Conservation (phyloP, 2,113 vertebrate species). For the Brachionichthys hirsutus region DNA sequence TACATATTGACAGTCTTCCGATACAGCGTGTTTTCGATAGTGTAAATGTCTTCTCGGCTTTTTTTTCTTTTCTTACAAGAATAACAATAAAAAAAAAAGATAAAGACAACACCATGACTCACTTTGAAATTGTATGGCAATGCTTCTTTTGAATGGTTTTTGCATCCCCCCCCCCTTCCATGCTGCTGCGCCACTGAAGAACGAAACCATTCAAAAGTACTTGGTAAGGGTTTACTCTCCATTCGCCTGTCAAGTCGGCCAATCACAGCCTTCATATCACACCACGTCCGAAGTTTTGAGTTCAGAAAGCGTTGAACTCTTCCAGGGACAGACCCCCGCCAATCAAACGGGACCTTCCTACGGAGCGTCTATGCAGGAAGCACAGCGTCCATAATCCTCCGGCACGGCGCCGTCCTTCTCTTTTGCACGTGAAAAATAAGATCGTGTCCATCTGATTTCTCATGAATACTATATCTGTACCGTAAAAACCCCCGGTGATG, state of each 20-base stretch:
- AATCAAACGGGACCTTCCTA: conserved; percentile 12
- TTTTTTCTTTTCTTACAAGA: conserved; percentile 73
- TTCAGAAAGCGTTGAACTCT: too few relatives aligned
- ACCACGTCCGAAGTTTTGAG: conserved; percentile 1
- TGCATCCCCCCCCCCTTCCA: conserved; percentile 57
- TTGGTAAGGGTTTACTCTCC: conserved; percentile 44
- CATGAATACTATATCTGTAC: conserved; percentile 73
- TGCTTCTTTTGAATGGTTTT: conserved; percentile 68
- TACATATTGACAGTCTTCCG: conserved; percentile 81
- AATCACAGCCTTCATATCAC: conserved; percentile 29
- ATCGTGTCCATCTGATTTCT: conserved; percentile 64
- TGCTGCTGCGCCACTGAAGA: conserved; percentile 34
- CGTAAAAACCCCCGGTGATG: conserved; percentile 75
- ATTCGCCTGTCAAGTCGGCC: conserved; percentile 16
- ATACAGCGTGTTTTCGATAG: conserved; percentile 79
- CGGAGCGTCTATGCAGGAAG: conserved; percentile 1
- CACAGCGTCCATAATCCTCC: conserved; percentile 10
- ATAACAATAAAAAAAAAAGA: conserved; percentile 82
- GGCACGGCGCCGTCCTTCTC: conserved; percentile 41
- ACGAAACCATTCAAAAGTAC: conserved; percentile 56
- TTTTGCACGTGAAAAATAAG: conserved; percentile 74
- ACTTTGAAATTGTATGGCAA: conserved; percentile 74
- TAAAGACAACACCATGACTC: conserved; percentile 76
- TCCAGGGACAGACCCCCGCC: too few relatives aligned
- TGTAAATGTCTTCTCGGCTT: conserved; percentile 68